Evolutionary conservation across 2,113 vertebrate genomes (phyloP), one percentile per base, ranked within the genome.

Genomic region (Dissostichus mawsoni): DNA sequence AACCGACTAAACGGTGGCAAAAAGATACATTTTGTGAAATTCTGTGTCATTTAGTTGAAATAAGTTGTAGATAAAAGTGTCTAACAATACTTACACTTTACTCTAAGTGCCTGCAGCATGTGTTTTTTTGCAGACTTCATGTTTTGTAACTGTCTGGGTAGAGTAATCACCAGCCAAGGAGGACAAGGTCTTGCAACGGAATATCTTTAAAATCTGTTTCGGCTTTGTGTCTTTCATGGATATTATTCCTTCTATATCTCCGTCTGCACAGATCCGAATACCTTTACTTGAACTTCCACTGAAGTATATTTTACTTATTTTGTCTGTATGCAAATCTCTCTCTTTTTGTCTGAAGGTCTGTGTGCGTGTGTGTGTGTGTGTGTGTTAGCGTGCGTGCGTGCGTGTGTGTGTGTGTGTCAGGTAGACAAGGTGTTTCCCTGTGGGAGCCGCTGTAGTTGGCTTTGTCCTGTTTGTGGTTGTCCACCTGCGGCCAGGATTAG

Each of bases 401-500:
- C 76, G 55, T 72, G 69, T 76, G 63, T 50, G 4, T 13, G 33
- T 55, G 33, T 13, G 44, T 55, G 33, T 33, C 17, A 41, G 65
- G 64, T 56, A 16, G 53, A 74, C 69, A 33, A 82, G 61, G 45
- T 61, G 62, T 67, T 62, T 68, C 50, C 58, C 52, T 44, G 6
- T 14, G 50, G 67, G 61, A 52, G 14, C 18, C 16, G 2, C 45
- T 67, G 45, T 74, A 52, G 61, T 67, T 51, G 48, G 23, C 56
- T 61, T 69, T 76, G 65, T 79, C 57, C 23, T 50, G 36, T 53
- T 78, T 53, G 0, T 78, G 29, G 44, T 58, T 74, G 47, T 71
- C 52, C 63, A 62, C 63, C 61, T 13, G 36, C 72, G 55, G 69
- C 67, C 57, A 61, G 33, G 63, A 78, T 87, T 67, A 56, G 18